A percentile compares a stretch with the other conserved stretches of the same genome.
Conservation (phyloP, 2,113 vertebrate genomes). For the Mesoclemmys tuberculata region DNA sequence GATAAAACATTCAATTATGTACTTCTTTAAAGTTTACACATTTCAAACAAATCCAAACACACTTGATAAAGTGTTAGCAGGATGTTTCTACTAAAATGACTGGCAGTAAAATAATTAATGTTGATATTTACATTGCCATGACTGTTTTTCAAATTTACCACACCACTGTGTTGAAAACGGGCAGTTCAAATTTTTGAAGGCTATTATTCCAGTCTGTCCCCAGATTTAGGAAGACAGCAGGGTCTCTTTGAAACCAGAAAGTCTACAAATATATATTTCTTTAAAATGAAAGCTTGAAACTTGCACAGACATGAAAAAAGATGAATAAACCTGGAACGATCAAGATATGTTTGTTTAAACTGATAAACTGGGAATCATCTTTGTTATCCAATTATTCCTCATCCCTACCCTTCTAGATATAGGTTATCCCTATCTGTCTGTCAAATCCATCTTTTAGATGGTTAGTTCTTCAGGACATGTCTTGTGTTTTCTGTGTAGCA, state of each 20-base stretch:
- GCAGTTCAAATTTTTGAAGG: background rate
- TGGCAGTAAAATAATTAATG: background rate
- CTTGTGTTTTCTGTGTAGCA: no score
- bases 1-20: background rate
- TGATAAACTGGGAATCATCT: background rate
- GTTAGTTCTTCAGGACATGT: background rate
- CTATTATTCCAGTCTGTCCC: background rate
- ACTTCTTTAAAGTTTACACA: background rate
- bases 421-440: background rate
- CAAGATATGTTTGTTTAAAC: background rate
- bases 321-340: background rate
- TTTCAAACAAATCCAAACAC: background rate
- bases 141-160: background rate
- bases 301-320: background rate
- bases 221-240: background rate
- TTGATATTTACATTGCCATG: background rate
- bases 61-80: background rate
- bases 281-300: background rate
- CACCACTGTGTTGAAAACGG: no score
- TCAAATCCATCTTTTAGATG: background rate
- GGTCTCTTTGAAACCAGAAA: background rate
- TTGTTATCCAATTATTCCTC: background rate
- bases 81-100: background rate
- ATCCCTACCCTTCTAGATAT: background rate
- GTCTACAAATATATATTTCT: background rate